Evolutionary conservation across 2,888 invertebrate genomes (phyloP), one percentile per base, ranked within the genome.

Genomic region (Noctuana brunneofusca): DNA sequence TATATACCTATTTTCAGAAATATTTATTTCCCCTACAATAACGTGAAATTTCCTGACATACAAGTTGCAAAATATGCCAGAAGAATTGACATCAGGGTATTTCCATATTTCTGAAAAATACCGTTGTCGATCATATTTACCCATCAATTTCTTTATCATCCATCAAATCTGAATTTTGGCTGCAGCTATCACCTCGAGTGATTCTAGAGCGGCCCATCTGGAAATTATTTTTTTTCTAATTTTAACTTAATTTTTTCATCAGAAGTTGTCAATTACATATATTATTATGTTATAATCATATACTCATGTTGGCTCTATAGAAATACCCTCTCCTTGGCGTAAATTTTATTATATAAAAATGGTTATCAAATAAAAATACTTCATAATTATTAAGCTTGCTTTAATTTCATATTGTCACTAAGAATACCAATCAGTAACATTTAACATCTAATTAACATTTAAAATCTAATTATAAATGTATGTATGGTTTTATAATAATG

Each of bases 61-160:
- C 27, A 27, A n/a, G 9, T 18, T 11, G 43, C 18, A 8, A 12
- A 14, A 38, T 38, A 14, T 14, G 2, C 9, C 14, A 38, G 38
- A 14, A 38, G 14, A 38, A n/a, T 5, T 12, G 6, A 32, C 11
- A 32, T 35, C n/a, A 38, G 11, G 16, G 8, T 2, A 9, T 18
- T 18, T 11, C 16, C 11, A 8, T 43, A 43, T 43, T 41, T 8
- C 16, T 16, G 16, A 16, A 41, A 2, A 8, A 43, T 43, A 9
- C 24, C 12, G 20, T 38, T 52, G 9, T 48, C 27, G 9, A 20
- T 55, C 16, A 86, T 87, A 88, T 82, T 90, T 91, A 91, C 91
- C 91, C 82, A 79, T 89, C 81, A 82, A 91, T 83, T 75, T 84
- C 84, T 87, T 86, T 89, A 76, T 89, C 90, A 79, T 87, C 89